Conservation (phyloP, 2,888 invertebrate genomes). For the Drosophila kuntzei region DNA sequence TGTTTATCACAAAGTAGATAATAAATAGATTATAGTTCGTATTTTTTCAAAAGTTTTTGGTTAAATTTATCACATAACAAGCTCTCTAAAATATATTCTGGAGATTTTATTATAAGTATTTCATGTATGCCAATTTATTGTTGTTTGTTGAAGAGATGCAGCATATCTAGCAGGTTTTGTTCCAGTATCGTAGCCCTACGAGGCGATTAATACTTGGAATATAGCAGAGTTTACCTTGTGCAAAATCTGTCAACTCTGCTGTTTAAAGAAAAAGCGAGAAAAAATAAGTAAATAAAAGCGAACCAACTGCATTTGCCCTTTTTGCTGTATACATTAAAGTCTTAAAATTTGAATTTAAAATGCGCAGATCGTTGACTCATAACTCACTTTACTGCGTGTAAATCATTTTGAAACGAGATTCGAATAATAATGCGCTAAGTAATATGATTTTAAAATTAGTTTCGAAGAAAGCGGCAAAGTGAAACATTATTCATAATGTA, state of each 20-base stretch:
- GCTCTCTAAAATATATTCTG: neutral
- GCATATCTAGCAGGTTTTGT: neutral
- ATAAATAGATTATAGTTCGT: neutral
- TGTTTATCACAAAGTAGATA: neutral
- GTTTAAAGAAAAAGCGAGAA: neutral
- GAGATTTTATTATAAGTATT: neutral
- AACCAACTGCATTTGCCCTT: constrained; percentile 1
- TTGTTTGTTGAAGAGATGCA: neutral
- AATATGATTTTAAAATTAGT: neutral
- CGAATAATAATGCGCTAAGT: neutral
- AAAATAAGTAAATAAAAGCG: neutral
- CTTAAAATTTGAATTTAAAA: neutral
- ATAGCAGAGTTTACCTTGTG: neutral
- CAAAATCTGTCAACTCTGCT: constrained; percentile 7
- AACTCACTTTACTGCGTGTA: neutral
- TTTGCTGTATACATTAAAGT: neutral
- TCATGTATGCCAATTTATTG: neutral
- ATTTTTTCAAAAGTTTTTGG: neutral
- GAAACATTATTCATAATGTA: neutral
- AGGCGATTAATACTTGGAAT: neutral
- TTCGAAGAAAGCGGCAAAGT: neutral
- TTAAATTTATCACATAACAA: neutral
- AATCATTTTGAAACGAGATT: neutral
- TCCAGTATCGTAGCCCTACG: neutral
- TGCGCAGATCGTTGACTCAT: constrained; percentile 11